Base-by-base conservation (phyloP, 2,797 vertebrate species). In the Premnoplex brunnescens region DNA sequence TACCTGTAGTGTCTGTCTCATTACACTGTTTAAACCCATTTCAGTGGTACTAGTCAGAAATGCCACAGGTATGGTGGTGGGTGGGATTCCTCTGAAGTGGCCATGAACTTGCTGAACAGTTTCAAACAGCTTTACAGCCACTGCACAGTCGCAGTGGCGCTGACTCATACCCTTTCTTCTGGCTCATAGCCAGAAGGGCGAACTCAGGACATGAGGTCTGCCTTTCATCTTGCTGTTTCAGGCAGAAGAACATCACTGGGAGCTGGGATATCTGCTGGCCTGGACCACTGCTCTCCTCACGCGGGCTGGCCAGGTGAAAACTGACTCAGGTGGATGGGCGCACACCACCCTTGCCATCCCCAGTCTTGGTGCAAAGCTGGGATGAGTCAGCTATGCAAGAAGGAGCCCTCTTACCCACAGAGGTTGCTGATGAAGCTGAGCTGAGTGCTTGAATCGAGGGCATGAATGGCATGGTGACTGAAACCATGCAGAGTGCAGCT, bases 331-430 rank as follows among this genome's bases (percentile, higher is more conserved):
- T 34, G 51, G 49, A n/a, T 3, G 39, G 48, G 37, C 2, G 9
- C 4, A 1, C 1, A 2, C 43, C 2, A 1, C 11, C 9, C 28
- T 69, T 51, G 63, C 27, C 43, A 76, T 2, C n/a, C 27, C 39
- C 0, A 0, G 5, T 41, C 34, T 55, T 0, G 0, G 16, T 43
- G 43, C 30, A 74, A 44, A 7, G 46, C 10, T 62, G 21, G 32
- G 30, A 49, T 71, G 78, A 79, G 43, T 28, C 43, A 41, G 26
- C 52, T 32, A 1, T 7, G 34, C 58, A 28, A 79, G 69, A 49
- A 67, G 32, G 32, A 81, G 54, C 69, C 46, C 48, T 60, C 37
- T 48, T n/a, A 28, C 10, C 1, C 0, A 39, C 4, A 49, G 58
- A 48, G 8, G 28, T 28, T 76, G 51, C 46, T 44, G 67, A 66